phyloP scores from a whole-genome alignment of 2,797 vertebrate genomes.

The Aplochiton taeniatus region DNA sequence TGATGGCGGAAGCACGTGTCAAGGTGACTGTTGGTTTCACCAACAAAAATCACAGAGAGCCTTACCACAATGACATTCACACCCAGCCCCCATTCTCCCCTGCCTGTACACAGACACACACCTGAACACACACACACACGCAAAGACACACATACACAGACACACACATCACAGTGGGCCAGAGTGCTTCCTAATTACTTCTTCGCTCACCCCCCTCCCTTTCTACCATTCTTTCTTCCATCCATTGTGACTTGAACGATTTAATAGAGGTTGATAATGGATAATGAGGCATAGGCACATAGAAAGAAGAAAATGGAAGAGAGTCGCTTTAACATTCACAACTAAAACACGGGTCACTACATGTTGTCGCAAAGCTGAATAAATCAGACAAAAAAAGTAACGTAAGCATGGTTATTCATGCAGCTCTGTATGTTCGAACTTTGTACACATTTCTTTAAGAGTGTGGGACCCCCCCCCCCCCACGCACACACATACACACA shows the following conservation, averaged over 20 bases:
- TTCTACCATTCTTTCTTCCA: not conserved
- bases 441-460: no score
- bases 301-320: no score
- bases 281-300: no score
- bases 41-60: conserved; percentile 46
- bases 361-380: no score
- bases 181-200: not conserved
- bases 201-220: not conserved
- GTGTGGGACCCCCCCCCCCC: no score
- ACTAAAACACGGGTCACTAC: no score
- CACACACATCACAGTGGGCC: not conserved
- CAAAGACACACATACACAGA: not conserved
- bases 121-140: conserved; percentile 24
- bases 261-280: no score
- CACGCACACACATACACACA: not conserved
- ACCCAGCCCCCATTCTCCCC: conserved; percentile 24
- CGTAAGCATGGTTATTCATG: no score
- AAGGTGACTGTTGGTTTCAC: conserved; percentile 64
- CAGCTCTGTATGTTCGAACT: no score
- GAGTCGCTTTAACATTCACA: no score
- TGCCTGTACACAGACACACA: conserved; percentile 43
- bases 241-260: no score
- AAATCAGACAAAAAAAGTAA: no score
- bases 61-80: conserved; percentile 30
- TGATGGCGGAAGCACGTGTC: conserved; percentile 51